Percentiles rank a stretch among this genome's conserved stretches.
Evolutionary conservation across 2,888 invertebrate genomes (phyloP).

Genomic region (Cephus pygmeus): DNA sequence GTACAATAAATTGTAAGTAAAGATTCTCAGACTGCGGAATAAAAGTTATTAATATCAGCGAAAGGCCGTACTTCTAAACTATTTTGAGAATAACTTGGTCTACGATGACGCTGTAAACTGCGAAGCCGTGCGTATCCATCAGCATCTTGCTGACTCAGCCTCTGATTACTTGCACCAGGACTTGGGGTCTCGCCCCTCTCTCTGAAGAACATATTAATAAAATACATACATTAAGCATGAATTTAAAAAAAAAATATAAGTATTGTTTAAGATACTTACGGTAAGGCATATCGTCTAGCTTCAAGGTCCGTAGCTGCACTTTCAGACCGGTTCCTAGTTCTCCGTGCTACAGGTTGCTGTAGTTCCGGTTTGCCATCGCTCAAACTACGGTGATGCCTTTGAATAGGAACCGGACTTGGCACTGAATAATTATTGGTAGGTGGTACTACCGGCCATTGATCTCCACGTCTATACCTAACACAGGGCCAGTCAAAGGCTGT

Average conservation of each 20-base stretch:
- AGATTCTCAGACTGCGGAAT: neutral
- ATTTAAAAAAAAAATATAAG: neutral
- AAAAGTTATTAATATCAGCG: neutral
- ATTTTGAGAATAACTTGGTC: constrained; percentile 75
- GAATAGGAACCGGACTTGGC: constrained; percentile 52
- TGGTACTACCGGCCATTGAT: constrained; percentile 57
- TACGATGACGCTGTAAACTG: constrained; percentile 74
- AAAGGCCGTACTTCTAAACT: constrained; percentile 53
- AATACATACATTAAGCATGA: neutral
- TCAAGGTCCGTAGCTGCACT: constrained; percentile 64
- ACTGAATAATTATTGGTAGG: constrained; percentile 44
- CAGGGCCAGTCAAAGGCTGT: constrained; percentile 55
- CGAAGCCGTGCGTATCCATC: constrained; percentile 81
- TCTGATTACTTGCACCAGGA: constrained; percentile 88
- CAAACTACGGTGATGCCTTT: constrained; percentile 60
- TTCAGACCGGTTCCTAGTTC: constrained; percentile 61
- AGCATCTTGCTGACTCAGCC: constrained; percentile 80
- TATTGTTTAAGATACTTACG: constrained; percentile 39
- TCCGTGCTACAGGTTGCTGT: constrained; percentile 50
- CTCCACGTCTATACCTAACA: constrained; percentile 58
- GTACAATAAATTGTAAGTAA: neutral
- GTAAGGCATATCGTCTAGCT: constrained; percentile 50
- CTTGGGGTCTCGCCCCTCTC: constrained; percentile 84
- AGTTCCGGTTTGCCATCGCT: constrained; percentile 62
- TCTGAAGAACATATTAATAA: constrained; percentile 58